phyloP scores from a whole-genome alignment of 30 jellyfish, hydroid and myxozoan genomes.

The Chrysaora quinquecirrha region DNA sequence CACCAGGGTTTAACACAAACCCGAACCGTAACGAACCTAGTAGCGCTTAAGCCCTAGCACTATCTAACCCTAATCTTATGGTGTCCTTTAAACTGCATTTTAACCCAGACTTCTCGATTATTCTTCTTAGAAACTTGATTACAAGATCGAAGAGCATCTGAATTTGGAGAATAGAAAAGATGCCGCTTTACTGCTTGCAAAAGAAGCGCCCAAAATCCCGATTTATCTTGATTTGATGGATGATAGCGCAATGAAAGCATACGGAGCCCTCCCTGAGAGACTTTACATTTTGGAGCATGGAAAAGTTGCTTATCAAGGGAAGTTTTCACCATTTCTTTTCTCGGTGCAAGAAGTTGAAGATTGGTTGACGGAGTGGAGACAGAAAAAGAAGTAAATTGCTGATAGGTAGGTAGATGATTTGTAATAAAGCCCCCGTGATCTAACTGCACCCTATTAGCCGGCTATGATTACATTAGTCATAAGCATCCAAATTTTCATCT shows the following conservation, averaged over 20 bases:
- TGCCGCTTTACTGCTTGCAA: constrained; percentile 47
- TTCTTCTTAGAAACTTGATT: not conserved
- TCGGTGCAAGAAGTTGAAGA: constrained; percentile 43
- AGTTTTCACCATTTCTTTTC: constrained; percentile 73
- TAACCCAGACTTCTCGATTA: no score
- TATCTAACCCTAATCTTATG: no score
- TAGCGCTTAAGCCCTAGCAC: no score
- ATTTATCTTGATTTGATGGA: constrained; percentile 58
- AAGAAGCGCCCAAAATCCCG: constrained; percentile 19
- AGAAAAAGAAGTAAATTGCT: not conserved
- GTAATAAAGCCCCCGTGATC: no score
- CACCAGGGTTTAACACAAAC: no score
- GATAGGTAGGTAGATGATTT: no score
- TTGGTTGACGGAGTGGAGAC: constrained; percentile 25
- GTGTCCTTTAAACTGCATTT: no score
- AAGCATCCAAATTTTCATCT: no score
- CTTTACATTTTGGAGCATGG: constrained; percentile 70
- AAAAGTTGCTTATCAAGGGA: constrained; percentile 68
- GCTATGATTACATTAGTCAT: no score
- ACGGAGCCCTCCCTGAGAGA: constrained; percentile 80
- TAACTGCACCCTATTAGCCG: no score
- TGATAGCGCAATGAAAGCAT: constrained; percentile 56
- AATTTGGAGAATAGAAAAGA: constrained; percentile 50
- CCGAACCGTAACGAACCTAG: no score
- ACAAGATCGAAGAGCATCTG: not conserved